These are phyloP conservation scores for Arctopsyche grandis DNA, from an alignment of 1,140 invertebrate genomes.

Conservation along the genomic window DNA sequence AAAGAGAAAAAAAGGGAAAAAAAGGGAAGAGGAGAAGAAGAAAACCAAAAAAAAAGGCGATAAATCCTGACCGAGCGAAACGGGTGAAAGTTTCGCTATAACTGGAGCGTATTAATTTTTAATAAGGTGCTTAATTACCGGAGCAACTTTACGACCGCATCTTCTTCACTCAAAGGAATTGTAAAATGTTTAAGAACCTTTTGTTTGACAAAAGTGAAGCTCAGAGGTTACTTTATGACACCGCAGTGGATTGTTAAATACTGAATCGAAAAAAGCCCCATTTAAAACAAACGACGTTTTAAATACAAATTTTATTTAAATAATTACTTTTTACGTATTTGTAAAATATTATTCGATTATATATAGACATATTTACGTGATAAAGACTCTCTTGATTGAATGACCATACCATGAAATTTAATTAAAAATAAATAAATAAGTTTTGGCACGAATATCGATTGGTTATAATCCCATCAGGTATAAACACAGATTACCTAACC, in stretches of 20 bases:
- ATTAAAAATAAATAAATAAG: no score
- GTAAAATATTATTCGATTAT: no score
- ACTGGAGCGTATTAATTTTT: conserved; percentile 48
- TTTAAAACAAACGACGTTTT: no score
- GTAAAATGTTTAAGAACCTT: conserved; percentile 50
- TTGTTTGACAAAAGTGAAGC: conserved; percentile 15
- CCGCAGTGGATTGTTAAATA: neutral
- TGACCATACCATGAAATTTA: no score
- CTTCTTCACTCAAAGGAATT: conserved; percentile 24
- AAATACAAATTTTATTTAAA: no score
- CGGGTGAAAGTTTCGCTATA: conserved; percentile 43
- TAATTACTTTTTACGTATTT: no score
- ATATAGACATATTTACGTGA: no score
- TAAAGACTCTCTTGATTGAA: no score
- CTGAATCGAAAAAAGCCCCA: neutral
- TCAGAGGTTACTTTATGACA: conserved; percentile 28
- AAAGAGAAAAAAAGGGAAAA: conserved; percentile 34
- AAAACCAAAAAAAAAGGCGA: neutral
- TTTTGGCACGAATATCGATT: no score
- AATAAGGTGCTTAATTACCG: conserved; percentile 49
- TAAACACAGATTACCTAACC: no score
- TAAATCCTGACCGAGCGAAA: conserved; percentile 1
- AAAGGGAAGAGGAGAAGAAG: no score
- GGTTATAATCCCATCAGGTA: no score
- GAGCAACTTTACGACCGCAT: conserved; percentile 18